Percentiles rank a stretch among this genome's conserved stretches.
Conservation (phyloP, 2,113 vertebrate species). For the Seriola aureovittata region DNA sequence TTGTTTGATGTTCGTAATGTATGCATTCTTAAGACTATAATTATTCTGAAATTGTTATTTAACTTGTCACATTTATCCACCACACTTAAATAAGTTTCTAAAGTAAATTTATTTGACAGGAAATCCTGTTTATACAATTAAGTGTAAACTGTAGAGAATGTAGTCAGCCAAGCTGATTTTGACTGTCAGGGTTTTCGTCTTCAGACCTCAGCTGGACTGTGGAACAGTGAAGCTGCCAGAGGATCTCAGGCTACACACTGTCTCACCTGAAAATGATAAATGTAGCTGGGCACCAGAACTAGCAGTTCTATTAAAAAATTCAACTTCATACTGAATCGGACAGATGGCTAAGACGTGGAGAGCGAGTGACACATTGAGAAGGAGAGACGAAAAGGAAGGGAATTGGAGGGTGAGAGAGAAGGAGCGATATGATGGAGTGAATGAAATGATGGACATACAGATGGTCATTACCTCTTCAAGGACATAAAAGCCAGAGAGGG, state of each 20-base stretch:
- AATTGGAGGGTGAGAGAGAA: neutral
- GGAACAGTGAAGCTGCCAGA: conserved; percentile 23
- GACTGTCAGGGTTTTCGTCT: conserved; percentile 23
- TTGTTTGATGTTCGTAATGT: neutral
- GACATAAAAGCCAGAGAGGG: conserved; percentile 51
- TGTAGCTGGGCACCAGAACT: neutral
- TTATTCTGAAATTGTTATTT: neutral
- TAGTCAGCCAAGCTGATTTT: conserved; percentile 24
- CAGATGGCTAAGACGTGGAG: conserved; percentile 8
- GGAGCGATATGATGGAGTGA: conserved; percentile 35
- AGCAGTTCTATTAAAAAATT: conserved; percentile 38
- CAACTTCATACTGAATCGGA: conserved; percentile 24
- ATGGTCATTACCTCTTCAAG: conserved; percentile 70
- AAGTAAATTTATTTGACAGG: neutral
- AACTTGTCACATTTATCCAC: neutral
- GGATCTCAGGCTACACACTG: conserved; percentile 14
- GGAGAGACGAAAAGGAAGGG: conserved; percentile 9
- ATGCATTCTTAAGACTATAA: conserved; percentile 5
- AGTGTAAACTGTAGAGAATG: neutral
- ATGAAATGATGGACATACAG: conserved; percentile 36
- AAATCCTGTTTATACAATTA: conserved; percentile 7
- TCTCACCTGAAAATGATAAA: conserved; percentile 27
- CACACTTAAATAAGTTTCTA: neutral
- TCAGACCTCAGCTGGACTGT: neutral
- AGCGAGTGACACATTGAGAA: conserved; percentile 8